Conservation (phyloP, 2,113 vertebrate genomes). For the Benitochromis conjunctus region DNA sequence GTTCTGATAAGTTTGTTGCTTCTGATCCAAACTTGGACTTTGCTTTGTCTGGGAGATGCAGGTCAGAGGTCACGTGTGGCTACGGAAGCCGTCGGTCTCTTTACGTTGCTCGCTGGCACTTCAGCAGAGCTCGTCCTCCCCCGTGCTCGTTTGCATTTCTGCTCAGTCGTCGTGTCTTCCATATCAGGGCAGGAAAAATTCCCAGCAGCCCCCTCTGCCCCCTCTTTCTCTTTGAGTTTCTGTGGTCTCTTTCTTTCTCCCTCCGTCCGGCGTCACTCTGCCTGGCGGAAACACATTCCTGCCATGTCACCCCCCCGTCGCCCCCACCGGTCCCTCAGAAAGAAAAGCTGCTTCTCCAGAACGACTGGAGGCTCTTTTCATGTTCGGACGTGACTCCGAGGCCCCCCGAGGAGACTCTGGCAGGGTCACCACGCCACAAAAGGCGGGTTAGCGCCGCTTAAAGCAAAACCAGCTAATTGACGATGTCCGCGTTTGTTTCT, state of each 20-base stretch:
- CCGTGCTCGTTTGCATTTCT: neutral
- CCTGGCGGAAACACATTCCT: conserved; percentile 56
- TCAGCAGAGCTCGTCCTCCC: neutral
- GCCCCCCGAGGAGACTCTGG: neutral
- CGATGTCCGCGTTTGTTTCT: neutral
- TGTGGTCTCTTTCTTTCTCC: conserved; percentile 5
- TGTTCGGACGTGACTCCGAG: conserved; percentile 7
- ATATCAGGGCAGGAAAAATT: conserved; percentile 21
- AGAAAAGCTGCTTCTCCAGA: conserved; percentile 14
- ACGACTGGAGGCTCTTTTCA: conserved; percentile 20
- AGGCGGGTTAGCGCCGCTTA: neutral
- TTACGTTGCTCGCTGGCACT: neutral
- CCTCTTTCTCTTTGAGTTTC: neutral
- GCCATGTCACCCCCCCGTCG: neutral
- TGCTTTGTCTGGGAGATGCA: neutral
- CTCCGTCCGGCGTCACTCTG: conserved; percentile 9
- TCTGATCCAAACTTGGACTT: neutral
- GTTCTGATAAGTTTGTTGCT: neutral
- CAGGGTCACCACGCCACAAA: conserved; percentile 27
- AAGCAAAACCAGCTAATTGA: conserved; percentile 38
- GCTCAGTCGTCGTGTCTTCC: neutral
- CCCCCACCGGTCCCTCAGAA: neutral
- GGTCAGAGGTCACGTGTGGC: neutral
- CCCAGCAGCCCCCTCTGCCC: neutral
- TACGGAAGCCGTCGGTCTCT: neutral